Evolutionary conservation across 1,140 invertebrate species (phyloP).

Genomic region (Drosophila pallidifrons): DNA sequence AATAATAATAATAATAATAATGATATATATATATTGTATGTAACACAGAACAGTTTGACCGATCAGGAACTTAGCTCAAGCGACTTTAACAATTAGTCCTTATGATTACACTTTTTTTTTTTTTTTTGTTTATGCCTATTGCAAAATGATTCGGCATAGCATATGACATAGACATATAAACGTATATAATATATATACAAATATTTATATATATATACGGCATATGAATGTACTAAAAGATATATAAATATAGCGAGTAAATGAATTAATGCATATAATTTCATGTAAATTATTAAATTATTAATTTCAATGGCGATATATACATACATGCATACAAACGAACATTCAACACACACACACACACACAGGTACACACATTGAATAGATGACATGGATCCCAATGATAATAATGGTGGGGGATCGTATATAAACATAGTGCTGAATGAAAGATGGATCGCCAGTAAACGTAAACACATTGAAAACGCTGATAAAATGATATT

Average conservation of each 20-base stretch:
- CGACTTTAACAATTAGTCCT: conserved; percentile 39
- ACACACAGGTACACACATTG: neutral
- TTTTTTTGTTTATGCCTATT: conserved; percentile 32
- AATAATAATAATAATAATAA: conserved; percentile 47
- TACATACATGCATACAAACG: conserved; percentile 29
- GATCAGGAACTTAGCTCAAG: conserved; percentile 52
- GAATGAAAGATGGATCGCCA: conserved; percentile 9
- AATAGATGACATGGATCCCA: conserved; percentile 10
- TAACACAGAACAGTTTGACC: conserved; percentile 31
- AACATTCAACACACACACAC: conserved; percentile 22
- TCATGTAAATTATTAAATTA: conserved; percentile 73
- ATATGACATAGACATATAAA: conserved; percentile 42
- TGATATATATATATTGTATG: conserved; percentile 20
- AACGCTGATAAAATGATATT: conserved; percentile 77
- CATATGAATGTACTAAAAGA: conserved; percentile 67
- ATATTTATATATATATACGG: conserved; percentile 39
- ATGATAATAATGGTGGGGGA: conserved; percentile 57
- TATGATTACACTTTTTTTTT: conserved; percentile 31
- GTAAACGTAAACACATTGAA: conserved; percentile 27
- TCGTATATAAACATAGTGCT: conserved; percentile 27
- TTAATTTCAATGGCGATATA: conserved; percentile 46
- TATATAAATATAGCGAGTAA: conserved; percentile 73
- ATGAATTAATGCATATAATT: conserved; percentile 70
- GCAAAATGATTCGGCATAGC: conserved; percentile 26
- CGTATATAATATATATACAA: conserved; percentile 45